Evolutionary conservation across 2,888 invertebrate genomes (phyloP), one percentile per base, ranked within the genome.

Genomic region (Hecatera dysodea): DNA sequence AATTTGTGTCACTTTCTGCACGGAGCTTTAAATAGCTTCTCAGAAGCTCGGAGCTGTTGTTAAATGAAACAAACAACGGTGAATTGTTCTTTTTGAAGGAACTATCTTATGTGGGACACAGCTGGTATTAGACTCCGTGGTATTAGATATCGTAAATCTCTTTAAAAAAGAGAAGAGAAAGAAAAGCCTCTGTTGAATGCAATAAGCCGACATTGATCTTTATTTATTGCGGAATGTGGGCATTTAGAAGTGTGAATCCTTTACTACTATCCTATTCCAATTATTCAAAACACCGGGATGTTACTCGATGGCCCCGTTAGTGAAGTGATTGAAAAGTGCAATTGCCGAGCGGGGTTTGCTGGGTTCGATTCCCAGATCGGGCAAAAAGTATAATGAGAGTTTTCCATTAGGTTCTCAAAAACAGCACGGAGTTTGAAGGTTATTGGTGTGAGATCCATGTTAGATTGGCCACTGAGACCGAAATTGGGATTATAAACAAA

Each of bases 121-220:
- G 42, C 7, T 22, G 1, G 46, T 68, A 56, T 68, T 68, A 22
- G 33, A 44, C n/a, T n/a, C n/a, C n/a, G n/a, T n/a, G n/a, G n/a
- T n/a, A n/a, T n/a, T n/a, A n/a, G n/a, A n/a, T n/a, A n/a, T 56
- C 33, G 69, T 76, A 68, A 72, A 72, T 72, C 46, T 55, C 11
- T 56, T 36, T 48, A 12, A 48, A 76, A 72, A 68, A 22, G 19
- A 8, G 17, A 76, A 72, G 55, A 22, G 7, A 7, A 12, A 27
- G 39, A 42, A n/a, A 29, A 0, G 7, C 0, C 4, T 39, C 5
- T 8, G 12, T 8, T 22, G 27, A 42, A 56, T 50, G 33, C 46
- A 68, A 68, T 56, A 67, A 56, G 75, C 27, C 27, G n/a, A n/a
- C 33, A 75, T 75, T 67, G 53, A 67, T 74, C 33, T 8, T 39